Percentiles rank a stretch among this genome's conserved stretches.
These are phyloP conservation scores for Dasysyrphus albostriatus DNA, from an alignment of 2,888 invertebrate species.

Conservation along the genomic window DNA sequence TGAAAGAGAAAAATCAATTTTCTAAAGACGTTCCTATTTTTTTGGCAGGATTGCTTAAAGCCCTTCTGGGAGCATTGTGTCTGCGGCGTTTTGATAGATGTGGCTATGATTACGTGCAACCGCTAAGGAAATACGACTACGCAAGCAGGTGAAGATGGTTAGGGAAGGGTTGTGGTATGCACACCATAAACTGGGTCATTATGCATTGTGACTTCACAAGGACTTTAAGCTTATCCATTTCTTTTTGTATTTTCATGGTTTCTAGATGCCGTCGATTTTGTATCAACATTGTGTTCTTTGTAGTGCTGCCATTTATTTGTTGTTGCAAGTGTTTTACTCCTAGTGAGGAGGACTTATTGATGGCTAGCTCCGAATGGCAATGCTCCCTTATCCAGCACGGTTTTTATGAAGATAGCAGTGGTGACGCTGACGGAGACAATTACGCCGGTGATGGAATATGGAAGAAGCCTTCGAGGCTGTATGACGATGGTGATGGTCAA, in stretches of 20 bases:
- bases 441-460: constrained; percentile 24
- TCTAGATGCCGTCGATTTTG: constrained; percentile 77
- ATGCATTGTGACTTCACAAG: constrained; percentile 27
- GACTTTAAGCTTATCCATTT: constrained; percentile 17
- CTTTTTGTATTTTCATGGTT: constrained; percentile 13
- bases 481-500: constrained; percentile 20
- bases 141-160: constrained; percentile 75
- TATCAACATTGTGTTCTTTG: constrained; percentile 79
- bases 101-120: constrained; percentile 79
- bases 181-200: constrained; percentile 34
- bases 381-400: constrained; percentile 73
- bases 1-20: constrained; percentile 41
- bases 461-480: constrained; percentile 28
- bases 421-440: constrained; percentile 27
- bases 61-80: constrained; percentile 77
- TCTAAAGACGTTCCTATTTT: constrained; percentile 33
- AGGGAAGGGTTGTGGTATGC: constrained; percentile 18
- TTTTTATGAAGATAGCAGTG: constrained; percentile 54
- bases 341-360: constrained; percentile 77
- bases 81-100: constrained; percentile 73
- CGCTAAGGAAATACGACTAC: constrained; percentile 76
- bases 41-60: constrained; percentile 79
- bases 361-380: constrained; percentile 78
- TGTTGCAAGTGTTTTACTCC: constrained; percentile 80
- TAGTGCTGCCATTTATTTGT: constrained; percentile 78